Percentiles rank a stretch among this genome's conserved stretches.
These are phyloP conservation scores for Apeira syringaria DNA, from an alignment of 2,888 invertebrate species.

Conservation along the genomic window DNA sequence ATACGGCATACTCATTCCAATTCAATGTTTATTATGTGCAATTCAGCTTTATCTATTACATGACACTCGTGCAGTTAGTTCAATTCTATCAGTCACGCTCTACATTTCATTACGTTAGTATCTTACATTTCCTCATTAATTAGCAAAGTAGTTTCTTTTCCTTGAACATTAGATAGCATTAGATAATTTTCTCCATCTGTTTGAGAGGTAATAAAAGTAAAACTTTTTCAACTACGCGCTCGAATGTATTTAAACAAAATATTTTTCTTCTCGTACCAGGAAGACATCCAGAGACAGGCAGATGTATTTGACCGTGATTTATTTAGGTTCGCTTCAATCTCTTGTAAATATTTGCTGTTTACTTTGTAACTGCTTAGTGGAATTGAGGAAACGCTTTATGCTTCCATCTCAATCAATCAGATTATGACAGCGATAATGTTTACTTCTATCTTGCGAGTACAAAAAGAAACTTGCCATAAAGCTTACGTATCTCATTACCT, in stretches of 20 bases:
- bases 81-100: too few relatives aligned
- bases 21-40: too few relatives aligned
- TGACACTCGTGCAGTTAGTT: too few relatives aligned
- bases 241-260: conserved; percentile 3
- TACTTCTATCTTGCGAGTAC: too few relatives aligned
- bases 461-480: too few relatives aligned
- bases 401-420: conserved; percentile 1
- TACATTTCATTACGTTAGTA: neutral
- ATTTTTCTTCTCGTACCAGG: conserved; percentile 10
- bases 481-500: too few relatives aligned
- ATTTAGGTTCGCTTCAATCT: conserved; percentile 6
- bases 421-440: too few relatives aligned
- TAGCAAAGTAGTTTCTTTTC: conserved; percentile 22
- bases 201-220: conserved; percentile 7
- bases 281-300: conserved; percentile 5
- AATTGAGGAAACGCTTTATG: conserved; percentile 10
- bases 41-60: too few relatives aligned
- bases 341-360: conserved; percentile 13
- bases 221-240: neutral
- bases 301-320: conserved; percentile 4
- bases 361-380: conserved; percentile 1
- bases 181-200: conserved; percentile 5
- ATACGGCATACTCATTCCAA: too few relatives aligned
- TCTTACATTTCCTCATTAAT: conserved; percentile 18
- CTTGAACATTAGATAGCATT: conserved; percentile 30